Base-by-base conservation (phyloP, 2,113 vertebrate genomes). In the Pycnonotus jocosus region DNA sequence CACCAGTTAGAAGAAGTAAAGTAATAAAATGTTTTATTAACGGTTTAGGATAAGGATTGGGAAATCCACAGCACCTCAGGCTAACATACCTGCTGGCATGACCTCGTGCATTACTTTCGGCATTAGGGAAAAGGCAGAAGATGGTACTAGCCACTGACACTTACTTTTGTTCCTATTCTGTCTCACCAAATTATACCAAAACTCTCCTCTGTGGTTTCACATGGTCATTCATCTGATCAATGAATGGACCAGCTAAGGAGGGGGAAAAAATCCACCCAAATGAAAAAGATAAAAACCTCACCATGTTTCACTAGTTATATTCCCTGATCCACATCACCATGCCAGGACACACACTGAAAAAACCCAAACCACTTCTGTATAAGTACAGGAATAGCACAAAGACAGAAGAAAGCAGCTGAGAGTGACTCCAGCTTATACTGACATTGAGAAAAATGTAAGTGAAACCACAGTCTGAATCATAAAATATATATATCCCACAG, bases 241-340 rank as follows among this genome's bases (percentile, higher is more conserved):
- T 11, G 18, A 88, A 72, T 7, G 10, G 16, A 69, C 4, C 33
- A 88, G 16, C 9, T 9, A 51, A 47, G 8, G 7, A 33, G 4
- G 2, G 5, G 8, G 2, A 12, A n/a, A 27, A 45, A 16, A 1
- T 0, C 7, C 50, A 28, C 12, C 0, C 44, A 44, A 50, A 65
- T 15, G 3, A 0, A 4, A 33, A 16, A 16, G 0, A 45, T 4
- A 38, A 31, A 53, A 68, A 6, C 7, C 5, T 31, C 10, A 24
- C 23, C 9, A 7, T 24, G 18, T 82, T 92, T 62, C 35, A 70
- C 28, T 45, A 25, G 4, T 3, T 50, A 66, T 50, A 19, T 33
- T 65, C 23, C 33, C 30, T 45, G 23, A 91, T 16, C 16, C 22
- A 54, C 6, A 21, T 38, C 42, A 77, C 33, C 31, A 71, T 27